Base-by-base conservation (phyloP, 2,888 invertebrate species). In the Nymphalis c-album region DNA sequence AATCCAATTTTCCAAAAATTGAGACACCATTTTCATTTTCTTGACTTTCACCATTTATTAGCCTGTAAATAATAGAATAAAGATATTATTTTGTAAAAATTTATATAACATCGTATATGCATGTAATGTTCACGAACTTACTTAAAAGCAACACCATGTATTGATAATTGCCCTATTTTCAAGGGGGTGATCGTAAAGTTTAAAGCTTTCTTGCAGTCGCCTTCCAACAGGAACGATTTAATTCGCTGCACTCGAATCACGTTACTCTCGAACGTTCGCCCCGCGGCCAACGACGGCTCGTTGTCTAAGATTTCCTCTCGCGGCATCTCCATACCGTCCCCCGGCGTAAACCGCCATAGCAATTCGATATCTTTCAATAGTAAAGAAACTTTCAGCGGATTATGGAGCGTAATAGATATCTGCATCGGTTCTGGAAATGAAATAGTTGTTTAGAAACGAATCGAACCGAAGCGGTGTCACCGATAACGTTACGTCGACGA, bases 81-180 rank as follows among this genome's bases (percentile, higher is more conserved):
- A 16, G 20, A 35, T 48, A 22, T 48, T 8, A 10, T 47, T 31
- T 6, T 16, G 1, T 10, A 76, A 75, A 8, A n/a, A 40, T 18
- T 48, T 16, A 22, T 6, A 45, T 55, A 55, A 50, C 22, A 48
- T 16, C 35, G 16, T 40, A 45, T 84, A 84, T 40, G 53, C 31
- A 55, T 26, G 17, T 31, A 55, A 17, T 22, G 22, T 22, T 22
- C 2, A 55, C 2, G 31, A 20, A 87, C 91, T 78, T 94, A 93
- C 89, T 93, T 94, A 78, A 95, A 96, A 17, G 95, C 94, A 61
- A 98, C 89, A 6, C 97, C 97, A 71, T 95, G 93, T 64, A 98
- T 93, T 68, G 93, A 93, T 35, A 98, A 86, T 63, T 94, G 93
- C 0, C 98, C 98, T 16, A 95, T 94, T 73, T 93, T 92, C 71